Evolutionary conservation across 2,113 vertebrate genomes (phyloP).

Genomic region (Mormyrus lacerda): DNA sequence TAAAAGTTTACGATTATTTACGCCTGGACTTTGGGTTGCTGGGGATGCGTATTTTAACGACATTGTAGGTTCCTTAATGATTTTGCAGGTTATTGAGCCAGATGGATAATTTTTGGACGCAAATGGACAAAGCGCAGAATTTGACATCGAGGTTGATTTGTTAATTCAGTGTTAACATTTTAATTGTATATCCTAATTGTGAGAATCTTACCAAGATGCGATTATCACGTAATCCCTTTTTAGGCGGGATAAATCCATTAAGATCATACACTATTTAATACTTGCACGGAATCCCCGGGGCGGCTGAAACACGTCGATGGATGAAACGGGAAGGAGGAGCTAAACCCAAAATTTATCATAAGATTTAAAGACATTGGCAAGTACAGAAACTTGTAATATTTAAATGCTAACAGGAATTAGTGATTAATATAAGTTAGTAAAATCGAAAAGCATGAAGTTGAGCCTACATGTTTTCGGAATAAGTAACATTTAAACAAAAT

Average conservation of each 20-base stretch:
- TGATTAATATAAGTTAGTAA: not conserved
- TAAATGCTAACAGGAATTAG: not conserved
- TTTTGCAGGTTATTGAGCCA: not conserved
- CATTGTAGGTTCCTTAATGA: not conserved
- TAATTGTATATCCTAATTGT: slow-evolving; percentile 76
- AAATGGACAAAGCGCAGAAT: not conserved
- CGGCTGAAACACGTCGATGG: not conserved
- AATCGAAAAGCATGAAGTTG: not conserved
- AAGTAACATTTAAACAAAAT: not conserved
- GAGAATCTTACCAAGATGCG: slow-evolving; percentile 68
- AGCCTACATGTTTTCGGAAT: not conserved
- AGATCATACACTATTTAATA: slow-evolving; percentile 63
- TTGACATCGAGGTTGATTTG: not conserved
- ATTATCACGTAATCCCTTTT: slow-evolving; percentile 80
- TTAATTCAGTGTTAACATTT: slow-evolving; percentile 21
- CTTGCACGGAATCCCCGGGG: slow-evolving; percentile 47
- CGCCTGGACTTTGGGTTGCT: not conserved
- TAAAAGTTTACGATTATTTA: not conserved
- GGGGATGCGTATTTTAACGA: not conserved
- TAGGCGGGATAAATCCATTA: slow-evolving; percentile 70
- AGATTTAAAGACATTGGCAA: not conserved
- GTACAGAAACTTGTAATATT: not conserved
- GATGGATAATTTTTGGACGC: not conserved
- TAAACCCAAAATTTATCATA: not conserved
- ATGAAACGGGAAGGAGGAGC: not conserved